phyloP scores from a whole-genome alignment of 2,888 invertebrate species.

The Melanostoma scalare region DNA sequence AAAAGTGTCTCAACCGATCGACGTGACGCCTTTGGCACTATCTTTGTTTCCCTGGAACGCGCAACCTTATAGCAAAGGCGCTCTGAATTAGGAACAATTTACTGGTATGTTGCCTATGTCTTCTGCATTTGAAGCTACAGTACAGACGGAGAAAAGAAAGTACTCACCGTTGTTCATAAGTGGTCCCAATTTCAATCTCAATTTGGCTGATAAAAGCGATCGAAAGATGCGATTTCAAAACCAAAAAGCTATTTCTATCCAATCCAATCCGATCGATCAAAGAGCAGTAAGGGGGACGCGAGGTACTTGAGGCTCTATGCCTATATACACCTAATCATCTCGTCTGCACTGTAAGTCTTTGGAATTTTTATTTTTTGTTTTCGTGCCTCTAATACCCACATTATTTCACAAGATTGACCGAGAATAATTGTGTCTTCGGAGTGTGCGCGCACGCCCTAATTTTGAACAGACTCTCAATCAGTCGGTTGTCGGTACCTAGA shows the following conservation, averaged over 20 bases:
- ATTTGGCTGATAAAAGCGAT: constrained; percentile 52
- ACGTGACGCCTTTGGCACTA: constrained; percentile 69
- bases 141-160: constrained; percentile 55
- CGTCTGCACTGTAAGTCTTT: constrained; percentile 73
- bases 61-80: background rate
- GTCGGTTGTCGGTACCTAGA: background rate
- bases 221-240: constrained; percentile 67
- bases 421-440: constrained; percentile 64
- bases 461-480: constrained; percentile 49
- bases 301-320: constrained; percentile 13
- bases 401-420: constrained; percentile 67
- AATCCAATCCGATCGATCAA: constrained; percentile 67
- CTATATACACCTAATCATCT: constrained; percentile 51
- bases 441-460: constrained; percentile 61
- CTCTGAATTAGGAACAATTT: constrained; percentile 53
- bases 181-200: constrained; percentile 60
- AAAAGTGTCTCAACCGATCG: constrained; percentile 68
- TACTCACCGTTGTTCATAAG: constrained; percentile 53
- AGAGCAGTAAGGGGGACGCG: constrained; percentile 28
- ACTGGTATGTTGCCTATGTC: constrained; percentile 33
- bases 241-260: constrained; percentile 61
- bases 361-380: constrained; percentile 69
- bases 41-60: constrained; percentile 49
- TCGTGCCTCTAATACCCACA: constrained; percentile 20
- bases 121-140: constrained; percentile 37